Base-by-base conservation (phyloP, 2,797 vertebrate genomes). In the Margarornis squamiger region DNA sequence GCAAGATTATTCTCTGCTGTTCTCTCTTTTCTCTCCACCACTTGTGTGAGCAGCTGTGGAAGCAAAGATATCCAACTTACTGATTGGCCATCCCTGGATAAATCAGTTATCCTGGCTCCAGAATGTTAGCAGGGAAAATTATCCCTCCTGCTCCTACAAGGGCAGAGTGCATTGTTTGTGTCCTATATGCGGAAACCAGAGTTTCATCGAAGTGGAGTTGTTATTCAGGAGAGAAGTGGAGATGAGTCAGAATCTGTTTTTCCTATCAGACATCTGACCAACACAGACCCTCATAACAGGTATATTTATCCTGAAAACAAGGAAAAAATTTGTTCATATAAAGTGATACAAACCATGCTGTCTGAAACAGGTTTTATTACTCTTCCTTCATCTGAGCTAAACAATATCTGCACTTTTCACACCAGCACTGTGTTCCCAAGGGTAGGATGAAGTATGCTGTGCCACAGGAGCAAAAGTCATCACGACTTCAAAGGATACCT, bases 41-140 rank as follows among this genome's bases (percentile, higher is more conserved):
- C 8, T 6, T 57, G 57, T 6, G 1, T 6, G 4, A 10, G 18
- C 14, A 14, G 22, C 21, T 36, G 9, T 71, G 29, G 34, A 19
- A 73, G 20, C 27, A 52, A 55, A 71, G 7, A 22, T 8, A 48
- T 14, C 14, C 7, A 36, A 16, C 48, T 43, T 20, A 46, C 8
- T 67, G 30, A 30, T n/a, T 1, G 2, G n/a, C 10, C 8, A 39
- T 21, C 8, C 32, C 3, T 1, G 6, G 3, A 14, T 66, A 90
- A 74, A 74, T 52, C 17, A 62, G 43, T 46, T 70, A 34, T 16
- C 26, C 39, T 51, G n/a, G 52, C 18, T 51, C 55, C 43, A 67
- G 63, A 88, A 76, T 3, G 9, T 18, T 62, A 58, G 27, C 8
- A 20, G n/a, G 34, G 32, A 45, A 62, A 83, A 59, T n/a, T 5